Percentiles rank a stretch among this genome's conserved stretches.
phyloP scores from a whole-genome alignment of 2,888 invertebrate genomes.

The Volucella inflata region DNA sequence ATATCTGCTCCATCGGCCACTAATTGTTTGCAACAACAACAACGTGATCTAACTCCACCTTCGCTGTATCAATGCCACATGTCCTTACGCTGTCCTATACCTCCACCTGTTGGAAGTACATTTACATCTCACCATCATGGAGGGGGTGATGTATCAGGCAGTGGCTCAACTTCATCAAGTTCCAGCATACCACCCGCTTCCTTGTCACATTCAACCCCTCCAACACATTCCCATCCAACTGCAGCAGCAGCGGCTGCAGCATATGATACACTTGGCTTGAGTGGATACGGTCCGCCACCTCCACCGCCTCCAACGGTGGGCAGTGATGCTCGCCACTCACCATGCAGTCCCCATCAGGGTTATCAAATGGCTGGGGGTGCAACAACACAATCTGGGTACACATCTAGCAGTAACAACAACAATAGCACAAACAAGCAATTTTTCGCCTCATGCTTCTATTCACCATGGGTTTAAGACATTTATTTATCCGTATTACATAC shows the following conservation, averaged over 20 bases:
- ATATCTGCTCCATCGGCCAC: slow-evolving; percentile 69
- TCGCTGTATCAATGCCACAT: slow-evolving; percentile 83
- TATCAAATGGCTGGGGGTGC: slow-evolving; percentile 78
- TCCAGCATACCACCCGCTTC: slow-evolving; percentile 58
- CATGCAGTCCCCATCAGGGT: slow-evolving; percentile 87
- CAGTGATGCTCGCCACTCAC: slow-evolving; percentile 86
- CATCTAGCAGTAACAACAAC: slow-evolving; percentile 67
- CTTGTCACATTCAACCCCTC: slow-evolving; percentile 75
- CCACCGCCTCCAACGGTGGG: slow-evolving; percentile 75
- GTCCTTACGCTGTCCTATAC: slow-evolving; percentile 80
- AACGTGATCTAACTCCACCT: slow-evolving; percentile 82
- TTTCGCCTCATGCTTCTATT: slow-evolving; percentile 82
- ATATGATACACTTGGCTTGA: slow-evolving; percentile 85
- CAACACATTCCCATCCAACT: slow-evolving; percentile 73
- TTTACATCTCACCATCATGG: slow-evolving; percentile 60
- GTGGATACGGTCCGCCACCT: slow-evolving; percentile 81
- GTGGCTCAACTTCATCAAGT: slow-evolving; percentile 56
- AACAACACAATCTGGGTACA: slow-evolving; percentile 63
- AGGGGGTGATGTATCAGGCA: slow-evolving; percentile 43
- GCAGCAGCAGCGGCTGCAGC: slow-evolving; percentile 76
- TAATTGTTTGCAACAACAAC: slow-evolving; percentile 78
- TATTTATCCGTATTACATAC: not conserved
- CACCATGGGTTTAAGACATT: slow-evolving; percentile 80
- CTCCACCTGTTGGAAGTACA: slow-evolving; percentile 76
- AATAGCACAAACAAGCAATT: slow-evolving; percentile 80